Conservation (phyloP, 2,888 invertebrate genomes). For the Ochropleura plecta region DNA sequence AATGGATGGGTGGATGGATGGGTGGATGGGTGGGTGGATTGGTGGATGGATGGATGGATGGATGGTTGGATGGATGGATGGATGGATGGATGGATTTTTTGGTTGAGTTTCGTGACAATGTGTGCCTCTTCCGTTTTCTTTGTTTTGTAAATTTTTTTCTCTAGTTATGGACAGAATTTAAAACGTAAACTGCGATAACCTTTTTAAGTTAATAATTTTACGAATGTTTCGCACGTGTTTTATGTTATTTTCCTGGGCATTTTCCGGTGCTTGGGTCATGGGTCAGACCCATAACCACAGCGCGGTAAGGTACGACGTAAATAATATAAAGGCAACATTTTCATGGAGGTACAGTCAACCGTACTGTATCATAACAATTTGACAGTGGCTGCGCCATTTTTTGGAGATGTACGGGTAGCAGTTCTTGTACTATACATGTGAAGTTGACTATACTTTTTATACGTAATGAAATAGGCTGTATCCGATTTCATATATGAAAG, state of each 20-base stretch:
- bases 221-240: conserved; percentile 15
- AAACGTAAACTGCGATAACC: conserved; percentile 1
- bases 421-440: not conserved
- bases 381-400: not conserved
- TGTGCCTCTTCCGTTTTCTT: not conserved
- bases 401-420: too few relatives aligned
- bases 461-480: not conserved
- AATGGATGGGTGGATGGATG: too few relatives aligned
- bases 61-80: too few relatives aligned
- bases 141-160: not conserved
- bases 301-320: not conserved
- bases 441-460: not conserved
- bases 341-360: conserved; percentile 8
- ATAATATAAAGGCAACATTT: conserved; percentile 15
- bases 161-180: not conserved
- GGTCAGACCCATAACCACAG: conserved; percentile 30
- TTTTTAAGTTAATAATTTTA: conserved; percentile 17
- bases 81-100: too few relatives aligned
- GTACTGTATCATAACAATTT: not conserved
- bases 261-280: conserved; percentile 39
- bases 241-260: conserved; percentile 27
- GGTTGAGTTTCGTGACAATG: too few relatives aligned
- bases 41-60: too few relatives aligned
- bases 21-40: too few relatives aligned
- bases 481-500: not conserved